phyloP scores from a whole-genome alignment of 2,113 vertebrate species.

The Halichoeres trimaculatus region DNA sequence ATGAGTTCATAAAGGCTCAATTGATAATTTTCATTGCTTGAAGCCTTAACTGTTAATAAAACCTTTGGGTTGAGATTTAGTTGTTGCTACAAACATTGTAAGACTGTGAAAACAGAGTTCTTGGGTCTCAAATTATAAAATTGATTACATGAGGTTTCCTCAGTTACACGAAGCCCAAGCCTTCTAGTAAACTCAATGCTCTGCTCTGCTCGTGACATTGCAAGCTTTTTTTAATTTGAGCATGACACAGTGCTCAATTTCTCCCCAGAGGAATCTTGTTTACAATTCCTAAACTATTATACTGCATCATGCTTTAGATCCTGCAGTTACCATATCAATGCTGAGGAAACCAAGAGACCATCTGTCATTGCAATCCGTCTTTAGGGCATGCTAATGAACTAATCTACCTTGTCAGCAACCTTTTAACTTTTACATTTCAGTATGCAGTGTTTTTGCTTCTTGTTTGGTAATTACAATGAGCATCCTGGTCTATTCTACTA shows the following conservation, averaged over 20 bases:
- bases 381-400: neutral
- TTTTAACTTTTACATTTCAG: neutral
- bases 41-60: neutral
- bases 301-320: neutral
- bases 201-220: neutral
- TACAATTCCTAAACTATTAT: neutral
- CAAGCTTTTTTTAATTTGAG: neutral
- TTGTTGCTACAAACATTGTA: too few species aligned
- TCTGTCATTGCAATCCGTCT: neutral
- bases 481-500: too few species aligned
- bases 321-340: neutral
- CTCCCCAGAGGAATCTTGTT: neutral
- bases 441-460: neutral
- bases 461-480: too few species aligned
- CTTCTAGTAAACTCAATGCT: neutral
- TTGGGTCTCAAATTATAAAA: too few species aligned
- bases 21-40: neutral
- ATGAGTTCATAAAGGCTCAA: constrained; percentile 1
- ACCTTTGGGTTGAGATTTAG: neutral
- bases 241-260: neutral
- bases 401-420: neutral
- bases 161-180: neutral
- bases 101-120: neutral
- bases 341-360: neutral
- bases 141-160: neutral